Conservation (phyloP, 2,113 vertebrate genomes). For the Ammospiza caudacuta region DNA sequence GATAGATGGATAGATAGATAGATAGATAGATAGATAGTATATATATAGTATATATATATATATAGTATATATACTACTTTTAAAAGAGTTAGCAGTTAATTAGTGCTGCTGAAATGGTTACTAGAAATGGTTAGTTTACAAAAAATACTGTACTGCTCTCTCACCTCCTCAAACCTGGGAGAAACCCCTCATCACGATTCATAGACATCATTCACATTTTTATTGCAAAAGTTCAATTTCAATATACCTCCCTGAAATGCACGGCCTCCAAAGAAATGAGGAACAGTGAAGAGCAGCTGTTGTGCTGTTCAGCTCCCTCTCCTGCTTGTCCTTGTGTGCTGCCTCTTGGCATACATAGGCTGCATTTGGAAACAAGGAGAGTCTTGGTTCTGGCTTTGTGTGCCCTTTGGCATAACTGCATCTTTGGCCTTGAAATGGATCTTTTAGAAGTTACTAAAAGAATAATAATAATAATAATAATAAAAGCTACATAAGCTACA, state of each 20-base stretch:
- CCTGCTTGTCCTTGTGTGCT: background rate
- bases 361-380: fast-evolving
- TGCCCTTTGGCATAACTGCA: background rate
- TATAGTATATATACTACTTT: background rate
- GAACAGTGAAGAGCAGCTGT: background rate
- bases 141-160: background rate
- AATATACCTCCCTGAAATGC: background rate
- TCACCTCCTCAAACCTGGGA: background rate
- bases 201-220: background rate
- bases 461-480: background rate
- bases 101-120: background rate
- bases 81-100: background rate
- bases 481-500: no score
- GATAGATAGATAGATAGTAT: no score
- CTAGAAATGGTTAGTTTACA: background rate
- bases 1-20: no score
- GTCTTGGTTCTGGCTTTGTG: background rate
- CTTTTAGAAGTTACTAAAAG: background rate
- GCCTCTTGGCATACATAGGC: fast-evolving
- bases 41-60: no score
- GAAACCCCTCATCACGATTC: background rate
- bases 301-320: background rate
- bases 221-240: background rate
- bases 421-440: background rate
- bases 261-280: background rate